phyloP scores from a whole-genome alignment of 2,113 vertebrate genomes.

The Kryptolebias marmoratus region DNA sequence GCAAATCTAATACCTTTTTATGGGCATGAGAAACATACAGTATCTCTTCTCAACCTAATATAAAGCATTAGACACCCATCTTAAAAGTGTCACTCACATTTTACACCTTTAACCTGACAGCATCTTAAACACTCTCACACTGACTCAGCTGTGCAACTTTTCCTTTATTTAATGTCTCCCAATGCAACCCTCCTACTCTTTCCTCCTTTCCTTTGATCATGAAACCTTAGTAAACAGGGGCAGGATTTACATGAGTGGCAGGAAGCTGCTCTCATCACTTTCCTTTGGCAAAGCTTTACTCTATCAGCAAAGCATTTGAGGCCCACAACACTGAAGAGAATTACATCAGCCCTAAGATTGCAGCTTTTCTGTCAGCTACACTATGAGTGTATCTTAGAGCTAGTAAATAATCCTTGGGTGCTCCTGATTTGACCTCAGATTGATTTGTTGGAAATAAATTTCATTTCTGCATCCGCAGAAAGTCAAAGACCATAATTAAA shows the following conservation, averaged over 20 bases:
- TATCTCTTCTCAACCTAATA: conserved; percentile 63
- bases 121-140: conserved; percentile 33
- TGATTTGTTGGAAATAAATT: conserved; percentile 57
- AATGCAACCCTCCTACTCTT: conserved; percentile 27
- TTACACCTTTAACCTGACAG: conserved; percentile 18
- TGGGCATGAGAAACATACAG: neutral
- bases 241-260: conserved; percentile 67
- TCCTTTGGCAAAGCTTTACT: conserved; percentile 52
- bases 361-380: conserved; percentile 55
- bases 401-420: conserved; percentile 67
- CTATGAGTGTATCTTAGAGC: conserved; percentile 47
- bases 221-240: conserved; percentile 53
- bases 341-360: conserved; percentile 63
- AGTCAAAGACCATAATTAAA: conserved; percentile 44
- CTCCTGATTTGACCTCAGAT: conserved; percentile 63
- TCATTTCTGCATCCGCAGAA: conserved; percentile 4
- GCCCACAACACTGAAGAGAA: conserved; percentile 58
- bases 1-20: conserved; percentile 81
- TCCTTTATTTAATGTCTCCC: conserved; percentile 16
- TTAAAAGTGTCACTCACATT: conserved; percentile 23
- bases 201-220: conserved; percentile 62
- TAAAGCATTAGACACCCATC: conserved; percentile 19
- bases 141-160: conserved; percentile 53
- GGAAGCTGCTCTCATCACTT: conserved; percentile 69
- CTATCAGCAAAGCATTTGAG: conserved; percentile 49